Evolutionary conservation across 2,113 vertebrate species (phyloP), one percentile per base, ranked within the genome.

Genomic region (Halichoeres trimaculatus): DNA sequence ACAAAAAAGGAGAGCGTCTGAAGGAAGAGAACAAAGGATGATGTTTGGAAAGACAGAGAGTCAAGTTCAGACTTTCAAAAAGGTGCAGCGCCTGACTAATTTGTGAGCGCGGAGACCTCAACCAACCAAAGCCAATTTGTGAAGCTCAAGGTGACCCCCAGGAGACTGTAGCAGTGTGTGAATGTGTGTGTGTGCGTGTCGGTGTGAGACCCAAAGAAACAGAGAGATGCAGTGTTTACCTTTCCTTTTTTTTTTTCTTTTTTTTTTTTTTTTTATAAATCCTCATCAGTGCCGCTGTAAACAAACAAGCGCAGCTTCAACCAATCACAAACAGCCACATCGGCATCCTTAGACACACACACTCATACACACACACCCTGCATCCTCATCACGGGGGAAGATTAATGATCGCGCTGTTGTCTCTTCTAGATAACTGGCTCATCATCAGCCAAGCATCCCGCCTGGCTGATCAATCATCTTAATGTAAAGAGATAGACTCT

Each of bases 401-500:
- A 90, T 90, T 81, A 83, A 91, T 87, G 85, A 84, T 78, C 60
- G 34, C 1, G 50, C 80, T 69, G 70, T 84, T 83, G 78, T 84
- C 85, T 84, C 70, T 63, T 56, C 62, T 16, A 78, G 84, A 90
- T 90, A 85, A 85, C 80, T 75, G 81, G 68, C 75, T 89, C 86
- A 83, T 87, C 84, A 85, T 83, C 85, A 81, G 74, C 74, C 56
- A 23, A 74, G 78, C 70, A 26, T 80, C 60, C 68, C 52, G 50
- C 78, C 77, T 67, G 16, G 57, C 82, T 87, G 80, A 90, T 91
- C 86, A 86, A 86, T 91, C 86, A 90, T 75, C 56, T 55, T 84
- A 85, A 90, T 88, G 81, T 77, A 81, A 81, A 86, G 74, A 83
- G 88, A 89, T 78, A 72, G 80, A 60, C 61, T 61, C 69, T 40